Percentiles rank a stretch among this genome's conserved stretches.
Conservation (phyloP, 2,797 vertebrate genomes). For the Helostoma temminkii region DNA sequence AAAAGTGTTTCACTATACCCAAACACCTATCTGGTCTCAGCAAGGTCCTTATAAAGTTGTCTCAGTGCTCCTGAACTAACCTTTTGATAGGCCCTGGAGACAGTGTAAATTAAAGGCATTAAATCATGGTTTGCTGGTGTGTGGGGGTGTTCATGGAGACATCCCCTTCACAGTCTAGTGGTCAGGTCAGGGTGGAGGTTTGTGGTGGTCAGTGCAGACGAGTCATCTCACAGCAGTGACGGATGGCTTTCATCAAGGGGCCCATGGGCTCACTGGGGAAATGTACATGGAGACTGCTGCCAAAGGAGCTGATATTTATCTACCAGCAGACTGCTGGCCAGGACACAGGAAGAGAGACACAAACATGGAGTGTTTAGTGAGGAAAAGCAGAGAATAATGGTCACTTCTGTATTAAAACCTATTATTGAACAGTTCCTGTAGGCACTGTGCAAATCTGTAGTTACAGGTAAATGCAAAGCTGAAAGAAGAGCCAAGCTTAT, state of each 20-base stretch:
- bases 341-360: slow-evolving; percentile 32
- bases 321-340: slow-evolving; percentile 51
- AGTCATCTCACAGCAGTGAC: slow-evolving; percentile 92
- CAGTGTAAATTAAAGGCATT: slow-evolving; percentile 96
- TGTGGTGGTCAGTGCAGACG: slow-evolving; percentile 87
- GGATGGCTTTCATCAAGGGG: slow-evolving; percentile 96
- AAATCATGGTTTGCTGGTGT: slow-evolving; percentile 93
- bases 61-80: slow-evolving; percentile 82
- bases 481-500: slow-evolving; percentile 13
- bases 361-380: slow-evolving; percentile 32
- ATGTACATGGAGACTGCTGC: slow-evolving; percentile 87
- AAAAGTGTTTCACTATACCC: slow-evolving; percentile 19
- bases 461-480: slow-evolving; percentile 11
- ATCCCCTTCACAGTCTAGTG: slow-evolving; percentile 94
- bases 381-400: slow-evolving; percentile 24
- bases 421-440: slow-evolving; percentile 24
- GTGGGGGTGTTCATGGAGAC: slow-evolving; percentile 89
- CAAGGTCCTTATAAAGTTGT: slow-evolving; percentile 71
- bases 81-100: slow-evolving; percentile 86
- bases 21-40: slow-evolving; percentile 45
- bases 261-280: slow-evolving; percentile 86
- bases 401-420: slow-evolving; percentile 26
- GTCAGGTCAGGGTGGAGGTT: slow-evolving; percentile 84
- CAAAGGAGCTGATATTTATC: slow-evolving; percentile 88
- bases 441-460: slow-evolving; percentile 25